phyloP scores from a whole-genome alignment of 2,888 invertebrate genomes.

The Brenthis daphne region DNA sequence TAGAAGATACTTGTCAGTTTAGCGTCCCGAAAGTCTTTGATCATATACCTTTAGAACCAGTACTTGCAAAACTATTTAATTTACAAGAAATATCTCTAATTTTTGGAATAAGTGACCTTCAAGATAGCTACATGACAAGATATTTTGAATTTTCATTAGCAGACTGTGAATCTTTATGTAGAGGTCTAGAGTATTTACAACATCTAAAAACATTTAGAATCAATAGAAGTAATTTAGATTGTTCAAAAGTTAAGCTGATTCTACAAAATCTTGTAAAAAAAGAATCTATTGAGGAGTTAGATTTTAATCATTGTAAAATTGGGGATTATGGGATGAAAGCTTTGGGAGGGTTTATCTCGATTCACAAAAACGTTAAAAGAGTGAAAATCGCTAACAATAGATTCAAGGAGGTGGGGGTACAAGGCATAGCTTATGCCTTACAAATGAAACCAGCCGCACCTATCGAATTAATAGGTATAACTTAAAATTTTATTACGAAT shows the following conservation, averaged over 20 bases:
- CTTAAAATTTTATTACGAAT: neutral
- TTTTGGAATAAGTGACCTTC: conserved; percentile 71
- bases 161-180: conserved; percentile 83
- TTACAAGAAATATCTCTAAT: conserved; percentile 77
- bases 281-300: conserved; percentile 80
- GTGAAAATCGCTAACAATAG: conserved; percentile 81
- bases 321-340: conserved; percentile 84
- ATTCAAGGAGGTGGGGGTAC: conserved; percentile 78
- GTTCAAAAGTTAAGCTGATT: conserved; percentile 81
- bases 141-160: conserved; percentile 83
- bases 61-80: conserved; percentile 76
- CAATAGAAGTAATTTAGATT: conserved; percentile 83
- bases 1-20: conserved; percentile 65
- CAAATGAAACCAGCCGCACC: conserved; percentile 76
- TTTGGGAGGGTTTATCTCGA: conserved; percentile 79
- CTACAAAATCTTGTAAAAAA: conserved; percentile 78
- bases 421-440: conserved; percentile 79
- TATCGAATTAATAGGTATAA: conserved; percentile 67
- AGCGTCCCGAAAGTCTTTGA: conserved; percentile 72
- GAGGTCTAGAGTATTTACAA: conserved; percentile 70
- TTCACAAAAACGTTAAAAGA: conserved; percentile 71
- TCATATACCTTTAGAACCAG: conserved; percentile 82
- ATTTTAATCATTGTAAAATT: conserved; percentile 85
- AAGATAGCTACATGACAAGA: conserved; percentile 79
- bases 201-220: conserved; percentile 79